These are phyloP conservation scores for Meloe dianella DNA, from an alignment of 2,888 invertebrate species.

Conservation along the genomic window DNA sequence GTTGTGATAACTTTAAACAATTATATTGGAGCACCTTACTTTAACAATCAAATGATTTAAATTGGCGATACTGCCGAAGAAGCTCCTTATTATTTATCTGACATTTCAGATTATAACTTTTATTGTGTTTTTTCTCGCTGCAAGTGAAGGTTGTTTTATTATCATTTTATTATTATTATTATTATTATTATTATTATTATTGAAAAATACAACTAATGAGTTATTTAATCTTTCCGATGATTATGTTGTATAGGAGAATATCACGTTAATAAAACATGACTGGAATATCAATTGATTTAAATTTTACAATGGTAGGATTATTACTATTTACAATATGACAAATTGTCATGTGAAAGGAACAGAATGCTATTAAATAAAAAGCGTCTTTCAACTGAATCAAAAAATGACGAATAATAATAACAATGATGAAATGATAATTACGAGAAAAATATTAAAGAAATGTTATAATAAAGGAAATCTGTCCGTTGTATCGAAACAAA, in stretches of 20 bases:
- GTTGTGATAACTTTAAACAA: no score
- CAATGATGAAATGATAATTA: no score
- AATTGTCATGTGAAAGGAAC: slow-evolving; percentile 1
- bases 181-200: no score
- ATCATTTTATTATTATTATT: neutral
- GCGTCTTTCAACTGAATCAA: neutral
- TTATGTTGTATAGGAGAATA: slow-evolving; percentile 14
- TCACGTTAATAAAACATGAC: slow-evolving; percentile 24
- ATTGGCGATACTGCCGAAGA: no score
- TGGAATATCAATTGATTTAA: slow-evolving; percentile 28
- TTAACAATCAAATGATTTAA: no score
- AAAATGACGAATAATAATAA: neutral
- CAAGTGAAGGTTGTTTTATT: neutral
- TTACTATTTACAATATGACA: slow-evolving; percentile 7
- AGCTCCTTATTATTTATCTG: no score
- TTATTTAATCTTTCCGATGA: no score
- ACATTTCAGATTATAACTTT: no score
- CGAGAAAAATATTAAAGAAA: no score
- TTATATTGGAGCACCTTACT: no score
- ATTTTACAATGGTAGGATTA: slow-evolving; percentile 7
- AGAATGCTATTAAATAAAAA: neutral
- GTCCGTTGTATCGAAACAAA: neutral
- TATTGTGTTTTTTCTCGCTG: neutral
- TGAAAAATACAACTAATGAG: no score
- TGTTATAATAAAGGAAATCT: neutral